Percentiles rank a stretch among this genome's conserved stretches.
These are phyloP conservation scores for Dicrostonyx torquatus DNA, from an alignment of 2,797 vertebrate species.

Conservation along the genomic window DNA sequence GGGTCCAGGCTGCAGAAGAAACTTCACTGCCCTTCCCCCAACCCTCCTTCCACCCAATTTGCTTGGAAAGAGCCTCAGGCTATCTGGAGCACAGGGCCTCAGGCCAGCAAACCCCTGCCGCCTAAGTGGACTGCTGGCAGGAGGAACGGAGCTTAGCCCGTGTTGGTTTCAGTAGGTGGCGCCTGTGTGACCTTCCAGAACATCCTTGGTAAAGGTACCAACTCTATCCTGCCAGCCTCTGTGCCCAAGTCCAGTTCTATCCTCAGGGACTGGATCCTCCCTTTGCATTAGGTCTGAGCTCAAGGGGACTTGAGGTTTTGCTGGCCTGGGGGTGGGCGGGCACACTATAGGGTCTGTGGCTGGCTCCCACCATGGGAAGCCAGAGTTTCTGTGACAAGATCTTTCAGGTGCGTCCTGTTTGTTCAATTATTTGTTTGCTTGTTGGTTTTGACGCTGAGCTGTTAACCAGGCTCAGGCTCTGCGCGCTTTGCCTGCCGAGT, in stretches of 20 bases:
- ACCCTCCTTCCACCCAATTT: background rate
- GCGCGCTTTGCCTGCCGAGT: background rate
- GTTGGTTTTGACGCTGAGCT: background rate
- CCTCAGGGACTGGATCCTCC: background rate
- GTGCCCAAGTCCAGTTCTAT: background rate
- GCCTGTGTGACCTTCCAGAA: background rate
- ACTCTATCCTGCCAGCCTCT: background rate
- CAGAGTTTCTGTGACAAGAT: background rate
- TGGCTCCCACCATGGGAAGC: background rate
- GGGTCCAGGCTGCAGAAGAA: background rate
- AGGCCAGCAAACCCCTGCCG: background rate
- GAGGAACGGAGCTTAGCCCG: background rate
- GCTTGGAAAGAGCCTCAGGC: background rate
- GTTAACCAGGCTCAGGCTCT: background rate
- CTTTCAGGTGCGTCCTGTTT: rapidly evolving
- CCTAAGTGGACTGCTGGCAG: background rate
- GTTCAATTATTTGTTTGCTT: too few relatives aligned
- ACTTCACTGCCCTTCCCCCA: background rate
- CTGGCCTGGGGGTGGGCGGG: rapidly evolving
- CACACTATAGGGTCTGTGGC: background rate
- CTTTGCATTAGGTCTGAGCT: background rate
- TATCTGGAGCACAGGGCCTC: background rate
- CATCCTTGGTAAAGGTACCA: background rate
- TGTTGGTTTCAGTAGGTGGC: background rate
- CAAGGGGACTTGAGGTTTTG: background rate